Evolutionary conservation across 2,113 vertebrate genomes (phyloP).

Genomic region (Tupaia chinensis): DNA sequence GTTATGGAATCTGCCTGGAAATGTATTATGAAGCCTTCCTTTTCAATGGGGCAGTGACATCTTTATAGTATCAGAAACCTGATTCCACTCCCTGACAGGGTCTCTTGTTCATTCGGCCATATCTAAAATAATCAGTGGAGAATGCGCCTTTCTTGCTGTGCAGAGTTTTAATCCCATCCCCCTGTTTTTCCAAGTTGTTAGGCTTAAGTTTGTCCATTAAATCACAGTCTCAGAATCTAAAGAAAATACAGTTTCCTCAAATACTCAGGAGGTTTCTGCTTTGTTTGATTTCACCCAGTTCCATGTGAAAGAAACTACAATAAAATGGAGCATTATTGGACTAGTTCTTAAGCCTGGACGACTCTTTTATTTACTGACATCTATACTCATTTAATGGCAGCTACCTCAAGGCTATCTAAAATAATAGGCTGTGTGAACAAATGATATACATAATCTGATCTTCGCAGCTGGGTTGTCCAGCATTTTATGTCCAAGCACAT

Average conservation of each 20-base stretch:
- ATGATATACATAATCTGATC: neutral
- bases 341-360: neutral
- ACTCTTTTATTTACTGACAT: constrained; percentile 22
- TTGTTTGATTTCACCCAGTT: neutral
- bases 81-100: neutral
- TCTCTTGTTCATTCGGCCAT: neutral
- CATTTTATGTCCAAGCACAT: neutral
- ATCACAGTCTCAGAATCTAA: neutral
- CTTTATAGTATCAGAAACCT: neutral
- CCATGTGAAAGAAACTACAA: neutral
- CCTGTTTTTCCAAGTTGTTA: neutral
- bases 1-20: rapidly evolving
- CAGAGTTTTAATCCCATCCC: neutral
- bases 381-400: constrained; percentile 2
- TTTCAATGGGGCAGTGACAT: neutral
- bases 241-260: neutral
- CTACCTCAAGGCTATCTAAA: neutral
- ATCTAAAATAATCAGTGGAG: neutral
- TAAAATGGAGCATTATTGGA: neutral
- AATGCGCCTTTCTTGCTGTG: neutral
- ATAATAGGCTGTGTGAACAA: neutral
- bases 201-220: neutral
- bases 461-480: neutral
- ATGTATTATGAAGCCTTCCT: rapidly evolving
- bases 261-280: neutral